Base-by-base conservation (phyloP, 2,888 invertebrate genomes). In the Eutolmus rufibarbis region DNA sequence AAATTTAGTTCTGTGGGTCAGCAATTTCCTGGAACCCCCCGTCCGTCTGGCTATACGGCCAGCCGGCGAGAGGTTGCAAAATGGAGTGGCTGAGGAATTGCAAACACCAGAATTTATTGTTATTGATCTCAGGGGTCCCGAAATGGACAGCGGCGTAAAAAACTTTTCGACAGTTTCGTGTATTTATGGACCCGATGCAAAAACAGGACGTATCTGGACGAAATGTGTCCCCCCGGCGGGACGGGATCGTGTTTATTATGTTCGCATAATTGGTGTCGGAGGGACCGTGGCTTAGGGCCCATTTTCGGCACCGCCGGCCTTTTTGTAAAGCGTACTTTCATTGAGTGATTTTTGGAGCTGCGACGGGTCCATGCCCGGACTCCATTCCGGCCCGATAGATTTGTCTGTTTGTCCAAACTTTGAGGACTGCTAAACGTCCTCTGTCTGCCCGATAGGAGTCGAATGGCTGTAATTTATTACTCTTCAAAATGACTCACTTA, bases 101-200 rank as follows among this genome's bases (percentile, higher is more conserved):
- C 85, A 74, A 46, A 46, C 85, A 86, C 78, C 37, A 40, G 43
- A 86, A 86, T 86, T 86, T 86, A 86, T 86, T 86, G 86, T 86
- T 86, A 86, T 86, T 86, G 86, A 86, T 86, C 86, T 86, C 86
- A 28, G 78, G 86, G 57, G 77, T 56, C 56, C 28, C 23, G 78
- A 86, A 86, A 86, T 86, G 86, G 86, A 86, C 56, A 78, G 12
- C 19, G 40, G 56, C 56, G 78, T 86, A 86, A 86, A 86, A 86
- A 86, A 86, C 78, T 86, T 86, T 86, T 86, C 86, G 86, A 86
- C 86, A 86, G 77, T 86, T 86, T 86, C 51, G 77, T 86, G 43
- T 86, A 86, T 86, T 86, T 86, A 86, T 86, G 86, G 37, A 28
- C 57, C 43, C 74, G 23, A 85, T 85, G 85, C 85, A 85, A 85